Evolutionary conservation across 2,888 invertebrate genomes (phyloP), one percentile per base, ranked within the genome.

Genomic region (Gerris lacustris): DNA sequence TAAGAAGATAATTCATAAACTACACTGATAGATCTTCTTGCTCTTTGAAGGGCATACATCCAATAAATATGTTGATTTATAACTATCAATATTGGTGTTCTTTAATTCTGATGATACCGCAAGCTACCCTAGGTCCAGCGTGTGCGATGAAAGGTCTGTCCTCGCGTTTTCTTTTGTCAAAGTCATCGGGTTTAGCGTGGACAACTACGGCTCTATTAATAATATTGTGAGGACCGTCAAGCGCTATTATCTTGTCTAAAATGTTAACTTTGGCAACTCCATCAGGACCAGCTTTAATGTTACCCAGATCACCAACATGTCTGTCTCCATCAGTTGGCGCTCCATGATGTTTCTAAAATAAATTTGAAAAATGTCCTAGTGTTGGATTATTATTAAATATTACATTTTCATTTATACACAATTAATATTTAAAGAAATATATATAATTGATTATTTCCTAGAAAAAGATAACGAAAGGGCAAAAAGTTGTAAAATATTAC

Each of bases 261-360:
- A 90, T 82, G 75, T 86, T 82, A 45, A 92, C 79, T 9, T 79
- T 80, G 0, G 87, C 87, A n/a, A 82, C 78, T 6, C 86, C 86
- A 44, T 81, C 77, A 0, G 78, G 79, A 77, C 86, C 83, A 43
- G 90, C 89, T n/a, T 81, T 79, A 67, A 94, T 82, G 80, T 94
- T 94, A 44, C 94, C 94, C 69, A 94, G 83, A 80, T 94, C 94
- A 5, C 94, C 94, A 1, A 89, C 89, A 79, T 94, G 94, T 67
- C 92, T 87, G 62, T 84, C 83, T 5, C 81, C 79, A 76, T 88
- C 89, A 5, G 81, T 78, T 0, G 89, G 92, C 18, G 86, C 89
- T 7, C 92, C 93, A 79, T 94, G 94, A 15, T 83, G 82, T 76
- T 86, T 83, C 91, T 91, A 79, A 45, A 71, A 76, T 62, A 70